phyloP scores from a whole-genome alignment of 2,113 vertebrate genomes.

The Oceanodroma tethys region DNA sequence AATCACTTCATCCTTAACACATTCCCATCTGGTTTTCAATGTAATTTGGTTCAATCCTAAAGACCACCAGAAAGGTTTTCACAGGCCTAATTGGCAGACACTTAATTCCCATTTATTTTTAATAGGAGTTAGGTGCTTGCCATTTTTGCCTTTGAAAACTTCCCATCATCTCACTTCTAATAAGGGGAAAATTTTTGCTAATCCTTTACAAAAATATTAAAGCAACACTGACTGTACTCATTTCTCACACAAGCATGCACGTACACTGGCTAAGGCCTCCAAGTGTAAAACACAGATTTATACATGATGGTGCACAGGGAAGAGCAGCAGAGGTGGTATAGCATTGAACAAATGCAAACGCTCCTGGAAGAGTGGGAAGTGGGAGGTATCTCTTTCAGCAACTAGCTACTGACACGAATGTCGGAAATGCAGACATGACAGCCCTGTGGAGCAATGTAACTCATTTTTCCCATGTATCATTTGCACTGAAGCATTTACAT shows the following conservation, averaged over 20 bases:
- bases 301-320: neutral
- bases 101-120: slow-evolving; percentile 47
- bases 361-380: neutral
- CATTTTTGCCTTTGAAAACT: slow-evolving; percentile 40
- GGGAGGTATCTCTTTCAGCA: neutral
- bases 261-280: neutral
- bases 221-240: neutral
- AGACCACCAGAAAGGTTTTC: slow-evolving; percentile 51
- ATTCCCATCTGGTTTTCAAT: slow-evolving; percentile 4
- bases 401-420: neutral
- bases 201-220: slow-evolving; percentile 41
- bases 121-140: slow-evolving; percentile 7
- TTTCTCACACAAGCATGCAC: neutral
- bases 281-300: neutral
- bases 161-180: slow-evolving; percentile 30
- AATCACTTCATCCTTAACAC: neutral
- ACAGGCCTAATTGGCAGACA: slow-evolving; percentile 13
- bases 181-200: neutral
- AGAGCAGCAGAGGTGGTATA: neutral
- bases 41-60: slow-evolving; percentile 6
- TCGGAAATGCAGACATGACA: neutral
- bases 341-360: neutral
- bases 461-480: neutral
- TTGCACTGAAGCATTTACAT: neutral
- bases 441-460: neutral